These are phyloP conservation scores for Cladopsammia gracilis DNA, from an alignment of 64 coral and sea anemone species.

Conservation along the genomic window DNA sequence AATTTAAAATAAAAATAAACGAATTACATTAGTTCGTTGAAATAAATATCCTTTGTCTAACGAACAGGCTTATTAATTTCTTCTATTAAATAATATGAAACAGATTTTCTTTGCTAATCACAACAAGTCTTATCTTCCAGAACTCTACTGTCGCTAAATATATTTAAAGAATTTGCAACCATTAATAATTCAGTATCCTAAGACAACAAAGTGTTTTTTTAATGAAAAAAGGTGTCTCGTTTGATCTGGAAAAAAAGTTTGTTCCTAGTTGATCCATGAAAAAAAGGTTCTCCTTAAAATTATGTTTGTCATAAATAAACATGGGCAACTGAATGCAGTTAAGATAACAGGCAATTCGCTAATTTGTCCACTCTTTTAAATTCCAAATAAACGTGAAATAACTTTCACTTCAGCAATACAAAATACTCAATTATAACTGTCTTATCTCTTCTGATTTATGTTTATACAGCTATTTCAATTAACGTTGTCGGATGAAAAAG, in stretches of 20 bases:
- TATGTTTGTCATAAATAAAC: background rate
- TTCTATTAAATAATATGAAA: slow-evolving; percentile 13
- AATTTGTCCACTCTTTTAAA: background rate
- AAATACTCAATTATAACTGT: background rate
- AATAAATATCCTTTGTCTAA: slow-evolving; percentile 27
- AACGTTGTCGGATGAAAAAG: too few species aligned
- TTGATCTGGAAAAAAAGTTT: background rate
- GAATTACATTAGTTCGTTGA: slow-evolving; percentile 7
- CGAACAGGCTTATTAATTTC: background rate
- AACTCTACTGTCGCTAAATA: background rate
- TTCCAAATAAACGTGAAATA: background rate
- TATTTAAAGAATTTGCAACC: background rate
- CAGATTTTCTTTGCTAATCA: background rate
- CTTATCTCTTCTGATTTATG: background rate
- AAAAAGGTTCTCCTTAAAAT: background rate
- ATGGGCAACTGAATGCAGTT: background rate
- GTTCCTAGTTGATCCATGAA: background rate
- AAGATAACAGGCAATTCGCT: background rate
- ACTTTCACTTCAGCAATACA: background rate
- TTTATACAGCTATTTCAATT: too few species aligned
- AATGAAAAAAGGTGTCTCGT: background rate
- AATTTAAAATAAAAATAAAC: background rate
- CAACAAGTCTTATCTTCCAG: too few species aligned
- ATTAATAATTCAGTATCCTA: too few species aligned
- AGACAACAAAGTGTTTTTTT: too few species aligned